Evolutionary conservation across 2,888 invertebrate species (phyloP).

Genomic region (Hirtodrosophila histrioides): DNA sequence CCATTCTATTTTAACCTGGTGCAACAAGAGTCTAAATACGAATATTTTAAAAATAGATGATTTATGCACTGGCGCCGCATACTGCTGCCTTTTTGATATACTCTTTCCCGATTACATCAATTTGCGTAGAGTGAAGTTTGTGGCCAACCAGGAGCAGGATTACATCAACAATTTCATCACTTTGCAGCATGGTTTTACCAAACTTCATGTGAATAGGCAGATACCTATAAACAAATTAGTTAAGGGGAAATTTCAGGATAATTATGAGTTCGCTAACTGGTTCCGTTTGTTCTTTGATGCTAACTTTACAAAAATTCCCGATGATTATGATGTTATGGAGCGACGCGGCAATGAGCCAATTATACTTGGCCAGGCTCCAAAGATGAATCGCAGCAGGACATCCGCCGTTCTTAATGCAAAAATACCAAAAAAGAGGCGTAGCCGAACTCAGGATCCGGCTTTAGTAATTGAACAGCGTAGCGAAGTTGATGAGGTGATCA

Average conservation of each 20-base stretch:
- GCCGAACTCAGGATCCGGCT: no score
- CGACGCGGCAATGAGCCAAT: slow-evolving; percentile 11
- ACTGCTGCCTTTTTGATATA: slow-evolving; percentile 35
- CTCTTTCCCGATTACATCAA: slow-evolving; percentile 28
- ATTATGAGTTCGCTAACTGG: slow-evolving; percentile 44
- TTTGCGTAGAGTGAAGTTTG: slow-evolving; percentile 25
- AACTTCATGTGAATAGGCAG: background rate
- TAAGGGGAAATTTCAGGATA: slow-evolving; percentile 34
- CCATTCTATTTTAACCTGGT: slow-evolving; percentile 19
- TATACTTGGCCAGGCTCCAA: background rate
- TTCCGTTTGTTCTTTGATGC: slow-evolving; percentile 41
- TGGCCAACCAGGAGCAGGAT: background rate
- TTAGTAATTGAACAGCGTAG: no score
- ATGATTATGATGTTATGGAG: slow-evolving; percentile 3
- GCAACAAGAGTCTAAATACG: slow-evolving; percentile 7
- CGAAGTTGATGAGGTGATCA: no score
- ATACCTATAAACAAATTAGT: slow-evolving; percentile 32
- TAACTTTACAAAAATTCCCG: slow-evolving; percentile 16
- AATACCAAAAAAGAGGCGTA: no score
- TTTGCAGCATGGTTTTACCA: slow-evolving; percentile 22
- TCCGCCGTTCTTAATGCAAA: background rate
- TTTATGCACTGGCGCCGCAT: slow-evolving; percentile 39
- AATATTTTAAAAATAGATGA: slow-evolving; percentile 23
- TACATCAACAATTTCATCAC: slow-evolving; percentile 24
- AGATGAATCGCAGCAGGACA: background rate